Percentiles rank a stretch among this genome's conserved stretches.
These are phyloP conservation scores for Rhaphigaster nebulosa DNA, from an alignment of 2,888 invertebrate genomes.

Conservation along the genomic window DNA sequence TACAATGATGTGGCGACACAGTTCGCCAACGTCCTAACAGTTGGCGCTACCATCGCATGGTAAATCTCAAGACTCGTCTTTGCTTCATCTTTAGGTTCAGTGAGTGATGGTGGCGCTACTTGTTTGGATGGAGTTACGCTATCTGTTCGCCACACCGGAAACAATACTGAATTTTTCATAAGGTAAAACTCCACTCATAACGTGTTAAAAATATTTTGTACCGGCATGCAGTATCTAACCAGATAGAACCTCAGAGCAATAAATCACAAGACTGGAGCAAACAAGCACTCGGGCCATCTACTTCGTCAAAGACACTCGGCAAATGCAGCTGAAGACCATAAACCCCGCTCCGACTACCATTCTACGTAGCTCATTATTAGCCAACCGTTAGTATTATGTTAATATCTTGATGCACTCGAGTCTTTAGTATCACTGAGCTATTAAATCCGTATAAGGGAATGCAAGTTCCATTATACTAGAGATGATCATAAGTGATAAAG, in stretches of 20 bases:
- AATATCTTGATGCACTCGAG: not conserved
- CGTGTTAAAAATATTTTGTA: not conserved
- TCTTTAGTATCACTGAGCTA: not conserved
- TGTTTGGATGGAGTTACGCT: too few relatives aligned
- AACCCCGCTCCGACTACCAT: not conserved
- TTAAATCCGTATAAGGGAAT: not conserved
- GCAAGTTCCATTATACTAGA: not conserved
- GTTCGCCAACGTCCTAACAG: too few relatives aligned
- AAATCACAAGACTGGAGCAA: not conserved
- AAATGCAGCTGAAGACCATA: not conserved
- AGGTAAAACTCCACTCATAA: not conserved
- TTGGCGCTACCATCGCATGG: too few relatives aligned
- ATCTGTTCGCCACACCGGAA: too few relatives aligned
- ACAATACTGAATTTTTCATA: not conserved
- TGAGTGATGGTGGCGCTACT: too few relatives aligned
- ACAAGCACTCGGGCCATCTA: not conserved
- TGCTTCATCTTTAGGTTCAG: too few relatives aligned
- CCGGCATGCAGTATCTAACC: not conserved
- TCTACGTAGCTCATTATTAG: not conserved
- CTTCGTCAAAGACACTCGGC: not conserved
- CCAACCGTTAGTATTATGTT: not conserved
- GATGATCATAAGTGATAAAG: not conserved
- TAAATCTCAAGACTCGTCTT: too few relatives aligned
- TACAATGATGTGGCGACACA: too few relatives aligned
- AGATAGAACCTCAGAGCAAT: not conserved